A percentile compares a stretch with the other conserved stretches of the same genome.
Conservation (phyloP, 2,113 vertebrate genomes). For the Columba janthina region DNA sequence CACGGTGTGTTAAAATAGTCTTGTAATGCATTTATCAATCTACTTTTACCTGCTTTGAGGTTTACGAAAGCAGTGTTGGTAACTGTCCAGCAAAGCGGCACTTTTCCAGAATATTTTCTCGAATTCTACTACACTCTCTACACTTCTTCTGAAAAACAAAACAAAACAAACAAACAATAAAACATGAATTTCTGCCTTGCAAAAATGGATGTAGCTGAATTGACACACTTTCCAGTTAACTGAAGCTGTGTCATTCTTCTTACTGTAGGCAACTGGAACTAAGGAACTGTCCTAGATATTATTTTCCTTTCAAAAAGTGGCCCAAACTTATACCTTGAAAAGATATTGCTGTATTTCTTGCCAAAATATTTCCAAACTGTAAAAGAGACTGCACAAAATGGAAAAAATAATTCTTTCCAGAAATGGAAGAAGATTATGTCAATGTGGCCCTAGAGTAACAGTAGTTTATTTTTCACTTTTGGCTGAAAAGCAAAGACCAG, state of each 20-base stretch:
- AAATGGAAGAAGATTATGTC: neutral
- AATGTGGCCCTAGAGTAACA: neutral
- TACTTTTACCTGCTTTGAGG: neutral
- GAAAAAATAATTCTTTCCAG: neutral
- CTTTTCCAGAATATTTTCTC: neutral
- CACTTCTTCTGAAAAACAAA: neutral
- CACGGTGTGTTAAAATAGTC: neutral
- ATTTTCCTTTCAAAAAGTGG: neutral
- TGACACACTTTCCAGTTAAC: neutral
- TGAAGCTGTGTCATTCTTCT: neutral
- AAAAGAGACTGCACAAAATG: neutral
- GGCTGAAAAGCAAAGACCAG: neutral
- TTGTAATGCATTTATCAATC: neutral
- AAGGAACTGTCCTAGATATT: neutral
- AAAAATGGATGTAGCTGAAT: neutral
- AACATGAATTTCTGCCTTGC: neutral
- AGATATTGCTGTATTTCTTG: neutral
- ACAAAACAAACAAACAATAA: neutral
- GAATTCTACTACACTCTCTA: neutral
- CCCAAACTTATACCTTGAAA: neutral
- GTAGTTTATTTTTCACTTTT: neutral
- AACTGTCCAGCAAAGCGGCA: neutral
- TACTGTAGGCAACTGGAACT: neutral
- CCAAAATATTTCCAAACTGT: neutral
- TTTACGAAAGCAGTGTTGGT: neutral